A percentile compares a stretch with the other conserved stretches of the same genome.
These are phyloP conservation scores for Venturia canescens DNA, from an alignment of 1,140 invertebrate species.

Conservation along the genomic window DNA sequence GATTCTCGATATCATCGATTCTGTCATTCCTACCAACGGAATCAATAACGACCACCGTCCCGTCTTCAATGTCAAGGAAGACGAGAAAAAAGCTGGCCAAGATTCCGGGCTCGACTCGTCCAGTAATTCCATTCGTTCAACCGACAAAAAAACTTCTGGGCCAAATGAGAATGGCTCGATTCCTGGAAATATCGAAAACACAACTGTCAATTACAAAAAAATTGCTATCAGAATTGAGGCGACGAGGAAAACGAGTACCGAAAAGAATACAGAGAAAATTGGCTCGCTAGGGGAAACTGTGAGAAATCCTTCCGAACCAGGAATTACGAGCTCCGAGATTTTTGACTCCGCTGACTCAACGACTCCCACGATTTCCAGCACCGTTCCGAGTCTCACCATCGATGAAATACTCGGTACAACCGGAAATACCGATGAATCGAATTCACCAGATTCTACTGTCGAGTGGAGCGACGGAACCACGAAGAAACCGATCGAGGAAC, in stretches of 20 bases:
- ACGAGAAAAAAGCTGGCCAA: slow-evolving; percentile 54
- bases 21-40: slow-evolving; percentile 62
- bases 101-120: slow-evolving; percentile 14
- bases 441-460: slow-evolving; percentile 54
- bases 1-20: slow-evolving; percentile 73
- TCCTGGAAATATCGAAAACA: neutral
- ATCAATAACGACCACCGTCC: slow-evolving; percentile 38
- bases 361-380: slow-evolving; percentile 30
- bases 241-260: neutral
- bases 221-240: neutral
- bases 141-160: neutral
- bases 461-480: slow-evolving; percentile 64
- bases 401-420: slow-evolving; percentile 36
- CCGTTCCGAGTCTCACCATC: slow-evolving; percentile 1
- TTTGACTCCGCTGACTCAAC: no score
- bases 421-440: slow-evolving; percentile 44
- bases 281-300: no score
- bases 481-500: slow-evolving; percentile 57
- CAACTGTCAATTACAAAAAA: neutral
- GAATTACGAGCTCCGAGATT: no score
- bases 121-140: neutral
- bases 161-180: neutral
- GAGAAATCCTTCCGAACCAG: no score
- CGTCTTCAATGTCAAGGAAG: slow-evolving; percentile 48
- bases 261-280: no score